Evolutionary conservation across 2,888 invertebrate genomes (phyloP).

Genomic region (Drosophila diplacantha): DNA sequence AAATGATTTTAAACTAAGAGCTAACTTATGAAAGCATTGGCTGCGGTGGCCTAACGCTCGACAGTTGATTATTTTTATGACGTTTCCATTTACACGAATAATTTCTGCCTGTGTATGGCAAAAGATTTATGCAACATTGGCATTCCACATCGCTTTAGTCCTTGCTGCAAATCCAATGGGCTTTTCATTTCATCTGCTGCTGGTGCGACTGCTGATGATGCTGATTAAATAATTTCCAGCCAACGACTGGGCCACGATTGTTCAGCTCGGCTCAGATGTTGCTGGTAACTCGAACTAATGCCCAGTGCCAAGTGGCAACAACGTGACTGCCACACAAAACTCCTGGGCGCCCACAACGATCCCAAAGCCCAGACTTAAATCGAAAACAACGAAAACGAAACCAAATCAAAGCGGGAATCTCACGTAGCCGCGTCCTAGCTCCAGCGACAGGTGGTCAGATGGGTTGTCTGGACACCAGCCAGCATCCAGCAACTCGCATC

Average conservation of each 20-base stretch:
- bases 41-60: too few relatives aligned
- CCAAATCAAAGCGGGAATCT: conserved; percentile 27
- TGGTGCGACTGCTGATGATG: conserved; percentile 27
- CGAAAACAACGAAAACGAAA: conserved; percentile 19
- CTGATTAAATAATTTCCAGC: conserved; percentile 43
- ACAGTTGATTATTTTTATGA: not conserved
- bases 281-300: conserved; percentile 31
- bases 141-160: conserved; percentile 22
- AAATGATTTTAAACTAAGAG: too few relatives aligned
- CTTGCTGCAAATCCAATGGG: conserved; percentile 28
- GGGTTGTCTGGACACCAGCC: conserved; percentile 39
- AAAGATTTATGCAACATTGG: conserved; percentile 30
- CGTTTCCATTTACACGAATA: not conserved
- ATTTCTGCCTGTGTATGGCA: not conserved
- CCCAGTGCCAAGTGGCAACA: conserved; percentile 71
- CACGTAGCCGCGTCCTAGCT: conserved; percentile 28
- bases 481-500: conserved; percentile 7
- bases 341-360: conserved; percentile 41
- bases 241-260: conserved; percentile 43
- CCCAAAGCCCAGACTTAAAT: conserved; percentile 21
- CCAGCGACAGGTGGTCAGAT: conserved; percentile 70
- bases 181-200: conserved; percentile 32
- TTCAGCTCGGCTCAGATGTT: conserved; percentile 21
- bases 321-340: conserved; percentile 65
- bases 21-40: too few relatives aligned